Base-by-base conservation (phyloP, 1,140 invertebrate genomes). In the Argopecten irradians region DNA sequence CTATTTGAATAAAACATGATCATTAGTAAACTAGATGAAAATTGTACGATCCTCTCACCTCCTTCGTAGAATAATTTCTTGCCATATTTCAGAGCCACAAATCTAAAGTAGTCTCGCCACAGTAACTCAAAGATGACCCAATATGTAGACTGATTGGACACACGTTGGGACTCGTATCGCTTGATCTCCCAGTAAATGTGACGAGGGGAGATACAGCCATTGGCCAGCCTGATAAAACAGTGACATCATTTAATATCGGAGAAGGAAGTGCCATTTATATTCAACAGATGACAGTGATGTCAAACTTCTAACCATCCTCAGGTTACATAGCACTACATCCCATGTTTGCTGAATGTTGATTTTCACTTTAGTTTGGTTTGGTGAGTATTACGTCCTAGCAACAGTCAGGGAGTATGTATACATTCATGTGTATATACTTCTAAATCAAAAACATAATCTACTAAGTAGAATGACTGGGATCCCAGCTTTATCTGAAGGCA, bases 71-170 rank as follows among this genome's bases (percentile, higher is more conserved):
- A 96, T 11, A 96, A 90, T 82, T 92, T 87, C 88, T 94, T 94
- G 32, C 95, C 95, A 92, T 94, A 96, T 88, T 96, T 96, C 13
- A 95, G n/a, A 32, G 93, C 93, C 33, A 96, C 94, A 93, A 93
- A 96, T 90, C 94, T 91, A 87, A 96, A 96, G 89, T 96, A 96
- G 86, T 96, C 95, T 86, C 95, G 92, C 95, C 95, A 96, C 11
- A 96, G 46, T 35, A 96, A 92, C 85, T 96, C 95, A 93, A 96
- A 96, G 55, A 95, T 93, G 22, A 96, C 94, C 95, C 95, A 96
- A 89, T 96, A 96, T 11, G 95, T 96, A 11, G 95, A 95, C 83
- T 96, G 92, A 55, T 96, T 96, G 11, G 94, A 90, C 16, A 90
- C 90, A 39, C 94, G 86, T 34, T 94, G 90, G 28, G 90, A 43